phyloP scores from a whole-genome alignment of 2,797 vertebrate genomes.

The Sitta carolinensis region DNA sequence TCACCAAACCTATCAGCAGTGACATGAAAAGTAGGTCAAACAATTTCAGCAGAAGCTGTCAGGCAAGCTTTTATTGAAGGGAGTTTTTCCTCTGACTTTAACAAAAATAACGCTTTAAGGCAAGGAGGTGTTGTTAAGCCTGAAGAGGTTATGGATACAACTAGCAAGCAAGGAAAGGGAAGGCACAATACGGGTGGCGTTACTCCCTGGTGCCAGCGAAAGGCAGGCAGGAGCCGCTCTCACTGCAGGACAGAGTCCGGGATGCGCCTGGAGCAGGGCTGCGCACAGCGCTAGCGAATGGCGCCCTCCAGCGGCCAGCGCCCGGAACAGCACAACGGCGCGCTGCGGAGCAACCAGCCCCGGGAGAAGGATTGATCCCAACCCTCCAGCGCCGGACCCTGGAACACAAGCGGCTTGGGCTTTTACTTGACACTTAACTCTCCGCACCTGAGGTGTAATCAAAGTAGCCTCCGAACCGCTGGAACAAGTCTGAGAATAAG shows the following conservation, averaged over 20 bases:
- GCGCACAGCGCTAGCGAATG: neutral
- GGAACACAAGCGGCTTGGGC: fast-evolving
- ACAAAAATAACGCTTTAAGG: neutral
- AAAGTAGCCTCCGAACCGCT: neutral
- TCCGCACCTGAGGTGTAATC: neutral
- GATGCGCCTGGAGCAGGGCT: fast-evolving
- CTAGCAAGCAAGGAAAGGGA: neutral
- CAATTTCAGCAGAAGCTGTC: neutral
- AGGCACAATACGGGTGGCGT: neutral
- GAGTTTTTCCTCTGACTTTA: neutral
- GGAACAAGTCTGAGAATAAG: neutral
- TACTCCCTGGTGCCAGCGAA: neutral
- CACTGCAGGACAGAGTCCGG: fast-evolving
- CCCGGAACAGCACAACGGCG: neutral
- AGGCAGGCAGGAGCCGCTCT: neutral
- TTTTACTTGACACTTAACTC: neutral
- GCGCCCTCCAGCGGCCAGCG: conserved; percentile 63
- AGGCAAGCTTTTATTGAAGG: neutral
- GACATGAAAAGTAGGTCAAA: neutral
- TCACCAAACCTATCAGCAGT: neutral
- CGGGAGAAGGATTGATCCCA: neutral
- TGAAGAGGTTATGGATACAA: neutral
- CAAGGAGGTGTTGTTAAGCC: neutral
- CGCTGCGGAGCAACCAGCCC: fast-evolving
- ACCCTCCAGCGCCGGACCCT: fast-evolving